Conservation (phyloP, 2,113 vertebrate species). For the Sterna hirundo region DNA sequence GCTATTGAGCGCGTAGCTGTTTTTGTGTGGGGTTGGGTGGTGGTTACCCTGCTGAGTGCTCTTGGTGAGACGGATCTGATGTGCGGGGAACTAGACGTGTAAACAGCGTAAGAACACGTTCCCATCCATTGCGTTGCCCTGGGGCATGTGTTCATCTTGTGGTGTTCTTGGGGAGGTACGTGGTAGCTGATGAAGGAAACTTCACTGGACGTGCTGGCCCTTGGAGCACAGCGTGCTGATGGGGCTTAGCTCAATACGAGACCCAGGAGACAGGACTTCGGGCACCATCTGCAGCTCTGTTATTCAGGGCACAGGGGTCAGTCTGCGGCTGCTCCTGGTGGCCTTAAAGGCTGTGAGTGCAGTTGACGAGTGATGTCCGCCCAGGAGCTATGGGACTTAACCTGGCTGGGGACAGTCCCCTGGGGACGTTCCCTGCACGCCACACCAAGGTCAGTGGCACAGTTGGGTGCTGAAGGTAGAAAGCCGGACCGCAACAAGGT, state of each 20-base stretch:
- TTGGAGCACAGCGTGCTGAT: not conserved
- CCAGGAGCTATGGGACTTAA: not conserved
- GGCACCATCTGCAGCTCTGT: not conserved
- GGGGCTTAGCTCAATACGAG: not conserved
- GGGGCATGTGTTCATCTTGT: not conserved
- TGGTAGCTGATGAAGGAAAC: not conserved
- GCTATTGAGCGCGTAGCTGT: not conserved
- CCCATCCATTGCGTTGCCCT: not conserved
- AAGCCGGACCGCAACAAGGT: not conserved
- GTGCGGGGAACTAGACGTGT: not conserved
- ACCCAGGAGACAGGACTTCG: fast-evolving
- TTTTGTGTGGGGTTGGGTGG: not conserved
- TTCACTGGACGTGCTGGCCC: not conserved
- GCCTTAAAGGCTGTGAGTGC: not conserved
- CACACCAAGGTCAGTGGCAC: not conserved
- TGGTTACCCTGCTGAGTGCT: not conserved
- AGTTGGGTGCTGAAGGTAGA: not conserved
- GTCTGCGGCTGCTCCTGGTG: not conserved
- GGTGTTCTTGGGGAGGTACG: not conserved
- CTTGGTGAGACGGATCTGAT: not conserved
- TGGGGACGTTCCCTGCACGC: not conserved
- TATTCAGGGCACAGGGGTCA: not conserved
- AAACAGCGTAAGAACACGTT: not conserved
- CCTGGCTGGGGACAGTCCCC: not conserved
- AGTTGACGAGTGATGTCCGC: not conserved